These are phyloP conservation scores for Muraenolepis orangiensis DNA, from an alignment of 2,797 vertebrate genomes.

Conservation along the genomic window DNA sequence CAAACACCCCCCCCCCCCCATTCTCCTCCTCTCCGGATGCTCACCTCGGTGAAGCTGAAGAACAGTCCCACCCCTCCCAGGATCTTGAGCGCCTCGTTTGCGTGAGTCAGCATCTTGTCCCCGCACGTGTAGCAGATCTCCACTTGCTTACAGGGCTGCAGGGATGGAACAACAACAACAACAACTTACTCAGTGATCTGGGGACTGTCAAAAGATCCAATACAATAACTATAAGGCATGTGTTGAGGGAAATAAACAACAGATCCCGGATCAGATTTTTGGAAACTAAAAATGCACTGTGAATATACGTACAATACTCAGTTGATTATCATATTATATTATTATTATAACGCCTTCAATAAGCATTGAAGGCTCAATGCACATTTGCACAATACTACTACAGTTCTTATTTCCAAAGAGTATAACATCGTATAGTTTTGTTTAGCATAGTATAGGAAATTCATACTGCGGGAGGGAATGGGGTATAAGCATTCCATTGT, in stretches of 20 bases:
- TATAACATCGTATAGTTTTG: no score
- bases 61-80: conserved; percentile 91
- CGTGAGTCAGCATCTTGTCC: conserved; percentile 80
- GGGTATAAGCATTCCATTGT: no score
- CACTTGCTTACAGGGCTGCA: conserved; percentile 68
- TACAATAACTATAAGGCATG: conserved; percentile 11
- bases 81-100: conserved; percentile 88
- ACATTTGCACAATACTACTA: background rate
- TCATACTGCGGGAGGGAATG: no score
- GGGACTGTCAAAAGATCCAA: background rate
- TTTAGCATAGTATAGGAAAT: no score
- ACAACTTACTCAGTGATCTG: background rate
- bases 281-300: background rate
- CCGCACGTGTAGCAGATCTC: conserved; percentile 73
- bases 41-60: conserved; percentile 94
- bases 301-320: background rate
- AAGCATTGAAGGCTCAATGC: background rate
- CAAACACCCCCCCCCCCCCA: no score
- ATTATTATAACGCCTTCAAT: background rate
- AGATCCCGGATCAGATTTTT: background rate
- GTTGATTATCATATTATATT: background rate
- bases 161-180: conserved; percentile 11
- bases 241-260: conserved; percentile 17
- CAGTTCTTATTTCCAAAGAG: background rate
- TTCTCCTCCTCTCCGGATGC: no score